These are phyloP conservation scores for Aporophyla lueneburgensis DNA, from an alignment of 2,888 invertebrate species.

Conservation along the genomic window DNA sequence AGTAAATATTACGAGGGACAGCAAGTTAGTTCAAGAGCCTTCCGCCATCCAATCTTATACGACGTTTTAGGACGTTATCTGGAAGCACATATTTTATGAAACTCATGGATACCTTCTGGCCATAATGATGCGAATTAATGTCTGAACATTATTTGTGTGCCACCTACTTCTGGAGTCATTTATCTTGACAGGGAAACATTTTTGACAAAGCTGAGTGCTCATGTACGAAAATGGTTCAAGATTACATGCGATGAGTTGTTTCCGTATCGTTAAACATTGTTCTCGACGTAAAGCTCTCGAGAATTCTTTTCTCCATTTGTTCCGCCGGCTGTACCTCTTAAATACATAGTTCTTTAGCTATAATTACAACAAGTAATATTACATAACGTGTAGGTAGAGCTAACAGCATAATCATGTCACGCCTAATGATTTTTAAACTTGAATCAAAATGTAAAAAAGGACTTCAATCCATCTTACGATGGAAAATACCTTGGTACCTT, in stretches of 20 bases:
- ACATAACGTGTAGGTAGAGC: background rate
- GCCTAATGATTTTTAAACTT: slow-evolving; percentile 29
- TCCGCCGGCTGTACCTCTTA: background rate
- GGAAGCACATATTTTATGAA: slow-evolving; percentile 6
- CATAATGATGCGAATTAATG: slow-evolving; percentile 3
- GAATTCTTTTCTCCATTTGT: background rate
- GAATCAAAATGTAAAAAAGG: slow-evolving; percentile 14
- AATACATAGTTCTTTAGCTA: background rate
- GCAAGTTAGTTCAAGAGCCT: background rate
- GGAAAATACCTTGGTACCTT: slow-evolving; percentile 28
- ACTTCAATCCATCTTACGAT: slow-evolving; percentile 10
- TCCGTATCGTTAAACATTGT: slow-evolving; percentile 31
- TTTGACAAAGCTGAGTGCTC: slow-evolving; percentile 14
- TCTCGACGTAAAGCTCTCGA: slow-evolving; percentile 9
- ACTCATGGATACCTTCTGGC: slow-evolving; percentile 1
- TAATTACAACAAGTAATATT: slow-evolving; percentile 19
- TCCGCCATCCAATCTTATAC: background rate
- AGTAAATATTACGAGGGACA: background rate
- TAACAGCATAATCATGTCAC: slow-evolving; percentile 12
- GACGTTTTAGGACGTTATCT: background rate
- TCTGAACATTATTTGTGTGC: background rate
- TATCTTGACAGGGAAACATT: slow-evolving; percentile 37
- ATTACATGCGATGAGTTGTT: slow-evolving; percentile 23
- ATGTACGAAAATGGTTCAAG: slow-evolving; percentile 5
- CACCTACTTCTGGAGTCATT: slow-evolving; percentile 26